Conservation (phyloP, 2,888 invertebrate genomes). For the Brachynemurus nebulosus region DNA sequence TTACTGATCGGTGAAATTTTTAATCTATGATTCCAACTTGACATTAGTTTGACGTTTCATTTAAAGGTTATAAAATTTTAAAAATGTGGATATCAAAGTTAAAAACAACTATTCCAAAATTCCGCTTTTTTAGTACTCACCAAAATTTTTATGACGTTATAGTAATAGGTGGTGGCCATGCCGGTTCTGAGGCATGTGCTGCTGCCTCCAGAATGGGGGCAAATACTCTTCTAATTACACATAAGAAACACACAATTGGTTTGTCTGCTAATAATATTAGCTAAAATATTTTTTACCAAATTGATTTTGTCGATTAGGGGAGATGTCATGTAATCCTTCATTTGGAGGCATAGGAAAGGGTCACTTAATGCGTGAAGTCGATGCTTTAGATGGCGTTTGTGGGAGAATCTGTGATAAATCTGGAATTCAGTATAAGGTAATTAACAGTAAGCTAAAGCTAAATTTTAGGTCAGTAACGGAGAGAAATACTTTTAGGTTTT, state of each 20-base stretch:
- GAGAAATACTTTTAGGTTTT: constrained; percentile 33
- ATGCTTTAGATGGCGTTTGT: constrained; percentile 79
- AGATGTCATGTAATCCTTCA: constrained; percentile 90
- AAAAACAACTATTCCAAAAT: too few species aligned
- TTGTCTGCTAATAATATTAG: constrained; percentile 15
- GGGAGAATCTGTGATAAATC: constrained; percentile 66
- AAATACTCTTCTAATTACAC: constrained; percentile 65
- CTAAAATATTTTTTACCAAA: background rate
- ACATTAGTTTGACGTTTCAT: too few species aligned
- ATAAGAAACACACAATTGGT: constrained; percentile 72
- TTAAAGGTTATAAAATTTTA: too few species aligned
- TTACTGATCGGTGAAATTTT: too few species aligned
- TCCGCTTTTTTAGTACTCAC: too few species aligned
- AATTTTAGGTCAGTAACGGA: constrained; percentile 1
- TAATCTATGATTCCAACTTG: too few species aligned
- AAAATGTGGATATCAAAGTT: too few species aligned
- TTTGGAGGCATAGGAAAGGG: constrained; percentile 91
- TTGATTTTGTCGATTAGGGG: constrained; percentile 40
- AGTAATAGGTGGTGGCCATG: constrained; percentile 84
- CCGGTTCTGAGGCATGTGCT: constrained; percentile 75
- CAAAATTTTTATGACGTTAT: constrained; percentile 63
- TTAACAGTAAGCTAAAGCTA: background rate
- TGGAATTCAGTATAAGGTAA: constrained; percentile 62
- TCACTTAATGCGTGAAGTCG: constrained; percentile 73
- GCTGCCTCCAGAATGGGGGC: constrained; percentile 75